These are phyloP conservation scores for Coluber constrictor DNA, from an alignment of 2,797 vertebrate species.

Conservation along the genomic window DNA sequence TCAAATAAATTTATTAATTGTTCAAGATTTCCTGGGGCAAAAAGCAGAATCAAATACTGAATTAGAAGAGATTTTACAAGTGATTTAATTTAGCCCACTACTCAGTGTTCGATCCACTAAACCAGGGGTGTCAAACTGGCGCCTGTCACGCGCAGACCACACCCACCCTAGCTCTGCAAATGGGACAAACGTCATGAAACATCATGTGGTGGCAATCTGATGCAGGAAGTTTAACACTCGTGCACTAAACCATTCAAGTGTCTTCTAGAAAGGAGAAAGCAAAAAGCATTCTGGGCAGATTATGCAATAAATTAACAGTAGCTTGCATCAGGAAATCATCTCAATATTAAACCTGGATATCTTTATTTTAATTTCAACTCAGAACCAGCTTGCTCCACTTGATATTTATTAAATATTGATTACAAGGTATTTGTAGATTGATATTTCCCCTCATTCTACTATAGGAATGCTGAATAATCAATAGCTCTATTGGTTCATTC, in stretches of 20 bases:
- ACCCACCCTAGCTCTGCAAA: no score
- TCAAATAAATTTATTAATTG: neutral
- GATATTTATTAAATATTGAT: neutral
- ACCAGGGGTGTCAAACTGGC: no score
- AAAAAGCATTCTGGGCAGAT: neutral
- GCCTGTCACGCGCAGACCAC: fast-evolving
- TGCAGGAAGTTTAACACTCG: no score
- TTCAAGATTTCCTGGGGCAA: neutral
- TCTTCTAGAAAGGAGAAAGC: neutral
- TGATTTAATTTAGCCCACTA: neutral
- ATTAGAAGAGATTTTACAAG: neutral
- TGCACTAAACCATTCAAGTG: neutral
- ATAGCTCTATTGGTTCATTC: neutral
- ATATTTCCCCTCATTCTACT: neutral
- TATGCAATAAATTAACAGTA: neutral
- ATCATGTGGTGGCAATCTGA: no score
- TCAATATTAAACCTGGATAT: neutral
- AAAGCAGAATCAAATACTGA: neutral
- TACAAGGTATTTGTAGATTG: neutral
- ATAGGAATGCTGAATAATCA: neutral
- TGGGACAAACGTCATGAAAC: no score
- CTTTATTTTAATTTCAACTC: neutral
- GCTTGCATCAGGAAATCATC: neutral
- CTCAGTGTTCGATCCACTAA: neutral
- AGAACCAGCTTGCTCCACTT: neutral